phyloP scores from a whole-genome alignment of 2,113 vertebrate species.

The Phyllostomus discolor region DNA sequence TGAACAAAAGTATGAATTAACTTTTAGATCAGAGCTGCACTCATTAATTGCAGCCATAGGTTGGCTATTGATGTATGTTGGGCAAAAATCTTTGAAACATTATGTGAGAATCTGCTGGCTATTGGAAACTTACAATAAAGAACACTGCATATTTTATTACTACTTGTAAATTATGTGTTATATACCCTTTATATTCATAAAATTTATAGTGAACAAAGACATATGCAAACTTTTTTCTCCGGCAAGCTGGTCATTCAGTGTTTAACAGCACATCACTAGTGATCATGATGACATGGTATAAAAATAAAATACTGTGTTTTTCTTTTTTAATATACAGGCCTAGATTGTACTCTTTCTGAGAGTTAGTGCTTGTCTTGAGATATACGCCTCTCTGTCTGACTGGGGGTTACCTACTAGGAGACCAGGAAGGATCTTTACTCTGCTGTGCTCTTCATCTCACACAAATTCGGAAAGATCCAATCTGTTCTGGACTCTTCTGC shows the following conservation, averaged over 20 bases:
- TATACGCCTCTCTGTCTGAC: neutral
- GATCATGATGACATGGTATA: neutral
- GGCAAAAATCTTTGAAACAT: neutral
- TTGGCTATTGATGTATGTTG: neutral
- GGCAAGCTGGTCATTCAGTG: neutral
- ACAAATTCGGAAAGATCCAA: neutral
- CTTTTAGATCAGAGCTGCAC: neutral
- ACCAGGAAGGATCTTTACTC: neutral
- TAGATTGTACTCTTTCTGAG: neutral
- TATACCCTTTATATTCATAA: neutral
- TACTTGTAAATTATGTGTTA: constrained; percentile 9
- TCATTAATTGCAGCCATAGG: neutral
- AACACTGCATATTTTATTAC: neutral
- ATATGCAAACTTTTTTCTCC: neutral
- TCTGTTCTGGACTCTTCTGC: neutral
- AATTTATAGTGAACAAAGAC: neutral
- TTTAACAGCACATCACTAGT: neutral
- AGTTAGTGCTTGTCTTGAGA: neutral
- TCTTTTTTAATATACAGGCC: neutral
- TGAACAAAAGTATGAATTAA: neutral
- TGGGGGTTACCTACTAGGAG: neutral
- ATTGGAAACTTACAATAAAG: neutral
- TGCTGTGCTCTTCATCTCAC: neutral
- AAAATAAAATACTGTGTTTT: neutral
- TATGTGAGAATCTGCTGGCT: neutral